phyloP scores from a whole-genome alignment of 1,140 invertebrate genomes.

The Drosophila jambulina region DNA sequence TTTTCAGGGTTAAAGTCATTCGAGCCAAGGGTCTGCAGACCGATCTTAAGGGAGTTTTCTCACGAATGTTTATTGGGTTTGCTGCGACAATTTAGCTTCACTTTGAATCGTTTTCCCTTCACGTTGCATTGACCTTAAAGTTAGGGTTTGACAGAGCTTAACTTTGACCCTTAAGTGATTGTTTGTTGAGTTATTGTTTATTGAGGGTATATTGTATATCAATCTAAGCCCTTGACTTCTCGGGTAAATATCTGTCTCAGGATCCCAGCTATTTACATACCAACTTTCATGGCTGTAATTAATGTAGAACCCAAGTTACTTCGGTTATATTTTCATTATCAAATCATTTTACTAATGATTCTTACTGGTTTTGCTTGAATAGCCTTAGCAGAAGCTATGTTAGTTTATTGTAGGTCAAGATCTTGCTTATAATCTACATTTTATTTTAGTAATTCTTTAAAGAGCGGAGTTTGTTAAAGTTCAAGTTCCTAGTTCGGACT shows the following conservation, averaged over 20 bases:
- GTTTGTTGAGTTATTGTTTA: not conserved
- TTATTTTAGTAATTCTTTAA: not conserved
- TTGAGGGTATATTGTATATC: not conserved
- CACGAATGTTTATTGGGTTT: not conserved
- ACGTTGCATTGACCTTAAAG: not conserved
- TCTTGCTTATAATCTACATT: not conserved
- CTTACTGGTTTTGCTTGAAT: not conserved
- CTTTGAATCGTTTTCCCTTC: not conserved
- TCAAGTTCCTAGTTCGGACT: not conserved
- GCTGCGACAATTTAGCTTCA: not conserved
- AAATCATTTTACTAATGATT: not conserved
- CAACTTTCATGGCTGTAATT: not conserved
- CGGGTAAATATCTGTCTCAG: not conserved
- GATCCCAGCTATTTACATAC: not conserved
- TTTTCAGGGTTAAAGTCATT: conserved; percentile 63
- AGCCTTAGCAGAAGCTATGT: not conserved
- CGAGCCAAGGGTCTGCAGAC: conserved; percentile 29
- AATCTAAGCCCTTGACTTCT: not conserved
- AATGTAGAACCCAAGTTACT: too few species aligned
- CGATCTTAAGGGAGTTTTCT: not conserved
- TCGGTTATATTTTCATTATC: not conserved
- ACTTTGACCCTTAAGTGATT: not conserved
- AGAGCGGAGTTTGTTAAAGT: not conserved
- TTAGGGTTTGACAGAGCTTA: not conserved
- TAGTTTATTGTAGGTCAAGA: not conserved